A percentile compares a stretch with the other conserved stretches of the same genome.
Conservation (phyloP, 2,797 vertebrate genomes). For the Micrastur ruficollis region DNA sequence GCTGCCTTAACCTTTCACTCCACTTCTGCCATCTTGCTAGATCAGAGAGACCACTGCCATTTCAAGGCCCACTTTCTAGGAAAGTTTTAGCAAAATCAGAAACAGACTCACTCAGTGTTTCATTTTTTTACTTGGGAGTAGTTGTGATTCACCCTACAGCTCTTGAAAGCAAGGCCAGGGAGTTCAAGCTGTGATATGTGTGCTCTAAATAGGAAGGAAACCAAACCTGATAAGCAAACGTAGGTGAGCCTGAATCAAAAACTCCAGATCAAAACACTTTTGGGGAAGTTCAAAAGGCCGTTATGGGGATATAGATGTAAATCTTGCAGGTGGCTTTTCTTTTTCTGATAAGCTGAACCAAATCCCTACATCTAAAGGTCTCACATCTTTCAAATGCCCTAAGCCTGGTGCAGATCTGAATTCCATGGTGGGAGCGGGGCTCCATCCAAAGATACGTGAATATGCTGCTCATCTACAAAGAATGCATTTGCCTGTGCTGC, state of each 20-base stretch:
- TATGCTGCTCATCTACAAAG: neutral
- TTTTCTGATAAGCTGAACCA: constrained; percentile 13
- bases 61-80: neutral
- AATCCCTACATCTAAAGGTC: neutral
- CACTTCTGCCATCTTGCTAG: neutral
- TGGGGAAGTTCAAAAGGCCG: neutral
- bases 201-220: neutral
- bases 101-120: neutral
- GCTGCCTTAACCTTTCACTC: neutral
- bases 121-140: neutral
- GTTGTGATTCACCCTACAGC: neutral
- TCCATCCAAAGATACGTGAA: neutral
- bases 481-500: neutral
- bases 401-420: neutral
- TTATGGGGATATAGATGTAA: neutral
- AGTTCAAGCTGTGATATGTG: neutral
- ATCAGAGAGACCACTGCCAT: neutral
- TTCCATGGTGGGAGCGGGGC: neutral
- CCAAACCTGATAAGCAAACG: neutral
- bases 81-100: neutral
- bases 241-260: neutral
- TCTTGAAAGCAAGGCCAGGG: neutral
- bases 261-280: constrained; percentile 6
- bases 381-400: neutral
- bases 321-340: constrained; percentile 23